These are phyloP conservation scores for Acomys russatus DNA, from an alignment of 2,797 vertebrate species.

Conservation along the genomic window DNA sequence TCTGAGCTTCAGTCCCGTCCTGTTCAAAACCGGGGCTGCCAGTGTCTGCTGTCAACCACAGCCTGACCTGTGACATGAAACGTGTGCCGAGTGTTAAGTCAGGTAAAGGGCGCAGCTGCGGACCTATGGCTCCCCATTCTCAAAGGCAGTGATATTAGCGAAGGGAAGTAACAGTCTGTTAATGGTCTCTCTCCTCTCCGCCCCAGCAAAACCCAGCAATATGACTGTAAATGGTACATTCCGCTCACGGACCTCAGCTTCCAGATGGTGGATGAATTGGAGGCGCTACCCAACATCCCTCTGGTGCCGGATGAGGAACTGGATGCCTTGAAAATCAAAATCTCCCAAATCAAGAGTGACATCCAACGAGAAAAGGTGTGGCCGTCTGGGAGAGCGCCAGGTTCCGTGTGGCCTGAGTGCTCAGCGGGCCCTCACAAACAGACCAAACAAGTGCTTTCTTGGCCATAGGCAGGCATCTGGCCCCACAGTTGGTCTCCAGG, in stretches of 20 bases:
- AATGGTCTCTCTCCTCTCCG: not conserved
- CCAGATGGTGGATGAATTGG: slow-evolving; percentile 95
- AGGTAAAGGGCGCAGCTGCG: not conserved
- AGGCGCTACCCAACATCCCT: slow-evolving; percentile 92
- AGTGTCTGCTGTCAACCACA: not conserved
- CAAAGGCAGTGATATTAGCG: not conserved
- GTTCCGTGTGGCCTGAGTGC: not conserved
- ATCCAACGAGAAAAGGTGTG: slow-evolving; percentile 97
- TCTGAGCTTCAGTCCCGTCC: not conserved
- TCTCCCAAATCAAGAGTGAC: slow-evolving; percentile 96
- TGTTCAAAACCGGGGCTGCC: not conserved
- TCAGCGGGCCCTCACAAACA: not conserved
- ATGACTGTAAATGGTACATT: slow-evolving; percentile 98
- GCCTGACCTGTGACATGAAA: fast-evolving
- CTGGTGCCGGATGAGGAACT: slow-evolving; percentile 96
- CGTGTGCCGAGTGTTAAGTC: not conserved
- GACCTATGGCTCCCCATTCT: not conserved
- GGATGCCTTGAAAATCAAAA: slow-evolving; percentile 96
- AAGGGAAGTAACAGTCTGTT: not conserved
- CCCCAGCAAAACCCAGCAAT: slow-evolving; percentile 95
- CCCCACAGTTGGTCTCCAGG: not conserved
- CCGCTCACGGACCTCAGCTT: slow-evolving; percentile 96
- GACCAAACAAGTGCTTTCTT: not conserved
- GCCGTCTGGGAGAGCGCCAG: fast-evolving
- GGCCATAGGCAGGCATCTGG: not conserved